Evolutionary conservation across 1,140 invertebrate genomes (phyloP).

Genomic region (Carposina sasakii): DNA sequence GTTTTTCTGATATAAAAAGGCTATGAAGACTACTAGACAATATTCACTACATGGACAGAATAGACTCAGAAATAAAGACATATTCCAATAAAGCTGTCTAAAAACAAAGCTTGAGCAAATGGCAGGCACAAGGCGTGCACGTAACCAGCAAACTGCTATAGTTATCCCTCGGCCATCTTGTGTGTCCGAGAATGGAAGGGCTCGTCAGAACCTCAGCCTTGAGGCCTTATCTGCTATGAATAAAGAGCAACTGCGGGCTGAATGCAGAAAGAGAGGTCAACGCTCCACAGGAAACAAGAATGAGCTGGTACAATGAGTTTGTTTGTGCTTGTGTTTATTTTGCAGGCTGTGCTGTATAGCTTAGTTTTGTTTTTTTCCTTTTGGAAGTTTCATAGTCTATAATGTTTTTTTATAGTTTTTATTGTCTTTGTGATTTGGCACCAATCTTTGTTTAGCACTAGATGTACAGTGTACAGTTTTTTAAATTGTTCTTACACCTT

Average conservation of each 20-base stretch:
- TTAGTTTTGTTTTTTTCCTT: conserved; percentile 26
- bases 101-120: no score
- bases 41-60: no score
- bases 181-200: conserved; percentile 55
- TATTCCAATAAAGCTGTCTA: no score
- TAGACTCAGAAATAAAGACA: no score
- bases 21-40: no score
- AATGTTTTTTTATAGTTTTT: no score
- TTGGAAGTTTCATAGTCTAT: conserved; percentile 1
- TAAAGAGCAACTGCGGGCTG: conserved; percentile 75
- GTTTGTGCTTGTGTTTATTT: conserved; percentile 41
- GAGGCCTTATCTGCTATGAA: conserved; percentile 72
- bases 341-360: conserved; percentile 44
- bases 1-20: no score
- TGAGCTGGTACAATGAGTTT: conserved; percentile 74
- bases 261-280: conserved; percentile 75
- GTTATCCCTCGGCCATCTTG: conserved; percentile 60
- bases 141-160: conserved; percentile 55
- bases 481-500: no score
- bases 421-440: no score
- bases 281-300: conserved; percentile 76
- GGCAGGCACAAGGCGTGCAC: conserved; percentile 56
- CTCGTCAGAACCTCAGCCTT: conserved; percentile 55
- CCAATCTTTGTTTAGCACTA: no score
- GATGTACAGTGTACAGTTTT: no score